Evolutionary conservation across 2,113 vertebrate genomes (phyloP).

Genomic region (Australoheros scitulus): DNA sequence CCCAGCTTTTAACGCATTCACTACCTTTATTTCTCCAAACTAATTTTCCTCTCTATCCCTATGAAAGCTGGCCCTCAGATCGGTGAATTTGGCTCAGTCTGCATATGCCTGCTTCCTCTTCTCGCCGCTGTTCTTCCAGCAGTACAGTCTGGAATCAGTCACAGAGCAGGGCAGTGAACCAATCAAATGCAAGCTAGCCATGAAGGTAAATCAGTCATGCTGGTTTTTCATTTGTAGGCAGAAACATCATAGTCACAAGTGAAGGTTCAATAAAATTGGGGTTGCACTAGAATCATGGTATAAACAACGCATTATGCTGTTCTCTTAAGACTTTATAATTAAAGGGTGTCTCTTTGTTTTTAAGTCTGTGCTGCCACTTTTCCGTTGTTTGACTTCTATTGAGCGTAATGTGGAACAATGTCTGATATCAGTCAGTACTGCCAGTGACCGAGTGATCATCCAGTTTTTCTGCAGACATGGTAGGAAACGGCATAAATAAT

Average conservation of each 20-base stretch:
- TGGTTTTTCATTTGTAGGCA: not conserved
- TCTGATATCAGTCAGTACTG: slow-evolving; percentile 80
- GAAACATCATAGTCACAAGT: not conserved
- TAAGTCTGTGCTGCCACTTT: slow-evolving; percentile 89
- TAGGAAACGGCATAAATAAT: slow-evolving; percentile 60
- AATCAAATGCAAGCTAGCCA: slow-evolving; percentile 83
- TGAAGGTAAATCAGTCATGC: slow-evolving; percentile 83
- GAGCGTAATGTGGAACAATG: slow-evolving; percentile 89
- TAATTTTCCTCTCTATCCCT: not conserved
- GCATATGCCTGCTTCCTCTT: slow-evolving; percentile 90
- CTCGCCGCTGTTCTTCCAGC: slow-evolving; percentile 88
- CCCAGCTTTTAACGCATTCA: not conserved
- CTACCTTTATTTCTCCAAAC: not conserved
- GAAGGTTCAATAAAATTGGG: not conserved
- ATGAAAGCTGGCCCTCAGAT: slow-evolving; percentile 87
- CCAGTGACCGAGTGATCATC: slow-evolving; percentile 79
- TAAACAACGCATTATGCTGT: not conserved
- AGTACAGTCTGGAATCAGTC: slow-evolving; percentile 78
- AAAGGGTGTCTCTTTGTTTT: slow-evolving; percentile 12
- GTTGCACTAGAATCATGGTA: not conserved
- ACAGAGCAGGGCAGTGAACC: slow-evolving; percentile 47
- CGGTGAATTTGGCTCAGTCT: slow-evolving; percentile 88
- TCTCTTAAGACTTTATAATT: not conserved
- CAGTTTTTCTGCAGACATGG: slow-evolving; percentile 91
- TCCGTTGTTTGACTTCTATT: slow-evolving; percentile 84